Evolutionary conservation across 2,888 invertebrate species (phyloP), one percentile per base, ranked within the genome.

Genomic region (Polydrusus cervinus): DNA sequence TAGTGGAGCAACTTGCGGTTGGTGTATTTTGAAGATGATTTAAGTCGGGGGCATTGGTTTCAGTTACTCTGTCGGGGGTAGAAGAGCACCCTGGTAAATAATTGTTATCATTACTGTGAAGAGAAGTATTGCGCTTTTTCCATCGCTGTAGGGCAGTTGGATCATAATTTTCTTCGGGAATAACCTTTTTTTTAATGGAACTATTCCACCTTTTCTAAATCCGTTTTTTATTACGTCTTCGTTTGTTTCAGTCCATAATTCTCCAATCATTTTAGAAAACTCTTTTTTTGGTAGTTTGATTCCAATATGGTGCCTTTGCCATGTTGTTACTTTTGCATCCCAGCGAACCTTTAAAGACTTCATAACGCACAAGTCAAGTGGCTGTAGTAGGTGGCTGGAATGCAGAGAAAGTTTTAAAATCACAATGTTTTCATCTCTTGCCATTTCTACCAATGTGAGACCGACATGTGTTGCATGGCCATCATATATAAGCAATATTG

Each of bases 151-250:
- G 47, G 11, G 61, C 66, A 45, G 40, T 49, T 45, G 70, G 43
- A 53, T 72, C 57, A 68, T 66, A 76, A 9, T 25, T 72, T 53
- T 61, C 67, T 25, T 60, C 51, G 10, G 69, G 55, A 43, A 72
- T 43, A n/a, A 76, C 74, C 38, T 70, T 45, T 64, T 34, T 16
- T 68, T 61, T 6, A 76, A 68, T 1, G 76, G 69, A 47, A 67
- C 67, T 55, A 73, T 72, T 9, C 62, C 75, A 10, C 65, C 68
- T 67, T 75, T 75, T 60, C 47, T 67, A 25, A 71, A 72, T 34
- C 75, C 67, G 38, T 61, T 75, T 60, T 45, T 38, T 20, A 75
- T 34, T 16, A 75, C 57, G 11, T 53, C 60, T 49, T 45, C 30
- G 7, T 66, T 45, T 16, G 65, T 10, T 34, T 65, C 60, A 9